Percentiles rank a stretch among this genome's conserved stretches.
Evolutionary conservation across 1,140 invertebrate genomes (phyloP).

Genomic region (Drosophila takahashii): DNA sequence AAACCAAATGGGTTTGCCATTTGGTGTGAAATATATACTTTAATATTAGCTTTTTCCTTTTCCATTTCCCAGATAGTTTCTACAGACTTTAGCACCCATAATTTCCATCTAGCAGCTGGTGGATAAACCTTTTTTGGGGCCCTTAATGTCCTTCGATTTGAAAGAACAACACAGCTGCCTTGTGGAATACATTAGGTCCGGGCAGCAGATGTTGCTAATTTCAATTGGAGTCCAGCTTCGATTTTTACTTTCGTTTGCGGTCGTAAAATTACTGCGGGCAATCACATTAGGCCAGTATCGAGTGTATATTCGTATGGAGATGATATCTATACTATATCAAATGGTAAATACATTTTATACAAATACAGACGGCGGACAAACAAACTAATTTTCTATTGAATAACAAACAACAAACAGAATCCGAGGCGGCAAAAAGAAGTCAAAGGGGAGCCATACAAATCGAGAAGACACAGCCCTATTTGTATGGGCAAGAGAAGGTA

Average conservation of each 20-base stretch:
- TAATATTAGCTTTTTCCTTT: background rate
- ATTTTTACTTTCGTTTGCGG: background rate
- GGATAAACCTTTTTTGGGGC: conserved; percentile 8
- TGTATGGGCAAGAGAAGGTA: background rate
- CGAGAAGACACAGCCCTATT: background rate
- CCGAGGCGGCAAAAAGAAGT: conserved; percentile 23
- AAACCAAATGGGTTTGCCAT: background rate
- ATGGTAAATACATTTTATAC: background rate
- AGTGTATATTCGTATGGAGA: conserved; percentile 9
- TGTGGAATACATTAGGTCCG: background rate
- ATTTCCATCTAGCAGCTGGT: conserved; percentile 26
- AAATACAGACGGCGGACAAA: conserved; percentile 25
- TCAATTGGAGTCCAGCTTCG: background rate
- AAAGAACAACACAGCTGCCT: conserved; percentile 4
- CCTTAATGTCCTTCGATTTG: background rate
- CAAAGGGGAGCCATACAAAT: conserved; percentile 7
- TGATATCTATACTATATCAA: background rate
- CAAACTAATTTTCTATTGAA: conserved; percentile 59
- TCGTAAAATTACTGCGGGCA: conserved; percentile 12
- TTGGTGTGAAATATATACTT: background rate
- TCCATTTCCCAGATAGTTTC: background rate
- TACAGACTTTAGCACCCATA: conserved; percentile 2
- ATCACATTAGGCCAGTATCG: conserved; percentile 5
- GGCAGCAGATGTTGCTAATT: conserved; percentile 25
- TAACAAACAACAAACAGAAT: conserved; percentile 19